Evolutionary conservation across 2,113 vertebrate genomes (phyloP).

Genomic region (Dromiciops gliroides): DNA sequence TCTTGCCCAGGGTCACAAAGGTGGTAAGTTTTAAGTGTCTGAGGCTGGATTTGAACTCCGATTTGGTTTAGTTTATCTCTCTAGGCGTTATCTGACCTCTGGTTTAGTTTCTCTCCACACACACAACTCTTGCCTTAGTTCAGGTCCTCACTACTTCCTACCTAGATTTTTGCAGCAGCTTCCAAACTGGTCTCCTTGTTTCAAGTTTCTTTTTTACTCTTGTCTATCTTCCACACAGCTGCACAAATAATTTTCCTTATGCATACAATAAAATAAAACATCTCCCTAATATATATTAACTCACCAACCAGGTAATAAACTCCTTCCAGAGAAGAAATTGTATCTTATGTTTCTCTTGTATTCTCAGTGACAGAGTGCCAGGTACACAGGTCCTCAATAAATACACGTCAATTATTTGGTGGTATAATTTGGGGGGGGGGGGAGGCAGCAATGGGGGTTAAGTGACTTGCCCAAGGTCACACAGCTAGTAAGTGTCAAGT

Average conservation of each 20-base stretch:
- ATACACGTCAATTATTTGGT: background rate
- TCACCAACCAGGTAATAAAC: constrained; percentile 16
- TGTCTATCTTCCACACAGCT: background rate
- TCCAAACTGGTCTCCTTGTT: background rate
- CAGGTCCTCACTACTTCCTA: background rate
- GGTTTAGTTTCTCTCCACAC: background rate
- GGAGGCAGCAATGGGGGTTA: too few relatives aligned
- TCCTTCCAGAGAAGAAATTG: background rate
- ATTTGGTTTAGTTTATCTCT: too few relatives aligned
- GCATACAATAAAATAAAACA: background rate
- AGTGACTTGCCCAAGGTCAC: too few relatives aligned
- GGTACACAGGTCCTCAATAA: background rate
- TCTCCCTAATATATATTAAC: background rate
- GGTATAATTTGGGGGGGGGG: too few relatives aligned
- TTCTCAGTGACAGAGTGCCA: background rate
- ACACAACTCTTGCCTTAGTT: background rate
- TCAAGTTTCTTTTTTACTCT: background rate
- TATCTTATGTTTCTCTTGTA: background rate
- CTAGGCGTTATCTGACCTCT: too few relatives aligned
- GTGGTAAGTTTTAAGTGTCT: too few relatives aligned
- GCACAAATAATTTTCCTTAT: background rate
- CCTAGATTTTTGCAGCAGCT: too few relatives aligned
- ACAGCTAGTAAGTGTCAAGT: too few relatives aligned
- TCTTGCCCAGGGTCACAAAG: too few relatives aligned
- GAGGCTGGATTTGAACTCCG: too few relatives aligned